phyloP scores from a whole-genome alignment of 2,113 vertebrate genomes.

The Loxodonta africana region DNA sequence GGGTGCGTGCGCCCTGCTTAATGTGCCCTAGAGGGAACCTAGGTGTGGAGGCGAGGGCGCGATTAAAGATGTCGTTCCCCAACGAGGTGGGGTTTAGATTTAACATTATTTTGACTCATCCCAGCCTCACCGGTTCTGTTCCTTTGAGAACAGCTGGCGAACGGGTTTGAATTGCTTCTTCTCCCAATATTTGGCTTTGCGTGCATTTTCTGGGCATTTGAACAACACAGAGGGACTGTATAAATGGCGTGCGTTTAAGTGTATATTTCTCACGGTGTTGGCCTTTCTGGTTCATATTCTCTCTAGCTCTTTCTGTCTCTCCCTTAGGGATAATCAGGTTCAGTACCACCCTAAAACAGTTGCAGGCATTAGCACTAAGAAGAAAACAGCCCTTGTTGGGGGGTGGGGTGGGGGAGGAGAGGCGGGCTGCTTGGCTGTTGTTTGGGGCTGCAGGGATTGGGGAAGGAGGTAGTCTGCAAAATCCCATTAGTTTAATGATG shows the following conservation, averaged over 20 bases:
- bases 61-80: constrained; percentile 82
- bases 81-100: constrained; percentile 67
- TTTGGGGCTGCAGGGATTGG: constrained; percentile 16
- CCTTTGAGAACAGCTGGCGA: constrained; percentile 80
- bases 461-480: constrained; percentile 41
- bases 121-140: constrained; percentile 64
- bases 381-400: constrained; percentile 62
- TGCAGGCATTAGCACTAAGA: constrained; percentile 65
- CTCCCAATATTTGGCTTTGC: constrained; percentile 71
- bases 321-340: constrained; percentile 6
- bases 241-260: constrained; percentile 81
- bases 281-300: constrained; percentile 30
- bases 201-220: constrained; percentile 79
- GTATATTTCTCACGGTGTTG: constrained; percentile 63
- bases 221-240: constrained; percentile 61
- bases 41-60: constrained; percentile 68
- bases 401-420: background rate
- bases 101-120: constrained; percentile 63
- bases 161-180: constrained; percentile 71
- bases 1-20: constrained; percentile 69
- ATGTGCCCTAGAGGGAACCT: constrained; percentile 71
- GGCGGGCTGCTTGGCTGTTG: background rate
- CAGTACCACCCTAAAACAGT: constrained; percentile 74
- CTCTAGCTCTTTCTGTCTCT: background rate
- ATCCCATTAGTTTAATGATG: constrained; percentile 56